Conservation (phyloP, 2,888 invertebrate species). For the Drosophila dives region DNA sequence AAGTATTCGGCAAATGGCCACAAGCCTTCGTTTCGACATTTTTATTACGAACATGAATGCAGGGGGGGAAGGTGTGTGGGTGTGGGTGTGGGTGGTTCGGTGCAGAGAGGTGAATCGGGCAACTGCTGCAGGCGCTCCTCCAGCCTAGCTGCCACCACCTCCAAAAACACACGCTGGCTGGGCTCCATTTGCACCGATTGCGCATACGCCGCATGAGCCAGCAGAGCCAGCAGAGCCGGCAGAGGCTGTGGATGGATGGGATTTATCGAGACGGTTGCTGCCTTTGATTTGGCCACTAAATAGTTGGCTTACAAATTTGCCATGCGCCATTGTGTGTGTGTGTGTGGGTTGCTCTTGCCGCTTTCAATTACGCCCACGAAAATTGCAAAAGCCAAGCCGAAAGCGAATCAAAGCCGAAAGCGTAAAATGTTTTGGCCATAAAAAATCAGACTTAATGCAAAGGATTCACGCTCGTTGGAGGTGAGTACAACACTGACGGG, state of each 20-base stretch:
- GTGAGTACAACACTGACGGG: conserved; percentile 2
- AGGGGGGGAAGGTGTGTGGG: not conserved
- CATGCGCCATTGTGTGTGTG: conserved; percentile 52
- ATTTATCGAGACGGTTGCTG: conserved; percentile 48
- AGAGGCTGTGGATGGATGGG: conserved; percentile 25
- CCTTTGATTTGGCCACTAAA: conserved; percentile 74
- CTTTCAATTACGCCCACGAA: conserved; percentile 78
- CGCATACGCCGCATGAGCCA: conserved; percentile 68
- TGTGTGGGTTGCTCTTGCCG: conserved; percentile 35
- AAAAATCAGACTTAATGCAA: conserved; percentile 67
- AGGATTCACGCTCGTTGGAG: conserved; percentile 58
- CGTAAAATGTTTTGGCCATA: conserved; percentile 62
- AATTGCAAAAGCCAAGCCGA: conserved; percentile 19
- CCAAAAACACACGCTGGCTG: not conserved
- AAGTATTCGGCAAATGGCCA: conserved; percentile 70
- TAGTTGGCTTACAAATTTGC: conserved; percentile 77
- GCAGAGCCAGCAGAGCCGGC: conserved; percentile 9
- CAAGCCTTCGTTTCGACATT: conserved; percentile 72
- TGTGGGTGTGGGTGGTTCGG: too few species aligned
- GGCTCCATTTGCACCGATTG: conserved; percentile 56
- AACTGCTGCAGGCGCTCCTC: conserved; percentile 39
- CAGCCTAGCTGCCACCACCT: not conserved
- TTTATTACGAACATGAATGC: conserved; percentile 53
- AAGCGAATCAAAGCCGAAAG: conserved; percentile 23
- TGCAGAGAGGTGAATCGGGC: conserved; percentile 2